Evolutionary conservation across 1,140 invertebrate species (phyloP).

Genomic region (Parasteatoda tepidariorum): DNA sequence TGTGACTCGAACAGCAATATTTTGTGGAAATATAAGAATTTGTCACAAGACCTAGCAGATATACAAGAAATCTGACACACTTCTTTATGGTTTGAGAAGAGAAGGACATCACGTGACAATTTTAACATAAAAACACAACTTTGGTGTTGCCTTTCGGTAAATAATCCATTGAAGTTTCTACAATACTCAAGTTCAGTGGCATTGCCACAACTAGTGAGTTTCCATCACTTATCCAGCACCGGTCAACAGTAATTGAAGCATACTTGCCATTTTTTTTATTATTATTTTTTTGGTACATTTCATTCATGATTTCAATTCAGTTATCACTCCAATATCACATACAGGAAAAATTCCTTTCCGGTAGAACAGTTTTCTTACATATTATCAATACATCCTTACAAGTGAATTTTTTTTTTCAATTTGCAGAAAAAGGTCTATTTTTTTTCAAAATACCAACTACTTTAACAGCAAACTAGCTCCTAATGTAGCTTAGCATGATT

Average conservation of each 20-base stretch:
- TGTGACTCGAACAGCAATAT: too few species aligned
- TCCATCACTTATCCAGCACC: slow-evolving; percentile 38
- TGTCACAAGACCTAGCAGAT: neutral
- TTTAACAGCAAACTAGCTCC: neutral
- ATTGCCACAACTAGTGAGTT: slow-evolving; percentile 13
- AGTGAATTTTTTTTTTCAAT: neutral
- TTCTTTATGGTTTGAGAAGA: neutral
- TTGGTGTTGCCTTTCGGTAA: neutral
- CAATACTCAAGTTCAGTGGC: neutral
- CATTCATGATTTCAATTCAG: neutral
- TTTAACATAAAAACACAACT: slow-evolving; percentile 14
- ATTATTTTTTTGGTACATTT: neutral
- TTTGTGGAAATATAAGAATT: too few species aligned
- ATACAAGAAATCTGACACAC: neutral
- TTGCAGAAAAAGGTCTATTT: neutral
- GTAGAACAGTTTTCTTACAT: slow-evolving; percentile 24
- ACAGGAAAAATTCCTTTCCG: slow-evolving; percentile 31
- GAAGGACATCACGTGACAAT: neutral
- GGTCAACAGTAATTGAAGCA: slow-evolving; percentile 1
- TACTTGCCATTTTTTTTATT: too few species aligned
- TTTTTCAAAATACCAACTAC: slow-evolving; percentile 13
- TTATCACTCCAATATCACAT: slow-evolving; percentile 35
- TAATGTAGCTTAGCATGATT: neutral
- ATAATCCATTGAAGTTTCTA: neutral
- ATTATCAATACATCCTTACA: too few species aligned